Percentiles rank a stretch among this genome's conserved stretches.
Conservation (phyloP, 2,888 invertebrate species). For the Palloptera scutellata region DNA sequence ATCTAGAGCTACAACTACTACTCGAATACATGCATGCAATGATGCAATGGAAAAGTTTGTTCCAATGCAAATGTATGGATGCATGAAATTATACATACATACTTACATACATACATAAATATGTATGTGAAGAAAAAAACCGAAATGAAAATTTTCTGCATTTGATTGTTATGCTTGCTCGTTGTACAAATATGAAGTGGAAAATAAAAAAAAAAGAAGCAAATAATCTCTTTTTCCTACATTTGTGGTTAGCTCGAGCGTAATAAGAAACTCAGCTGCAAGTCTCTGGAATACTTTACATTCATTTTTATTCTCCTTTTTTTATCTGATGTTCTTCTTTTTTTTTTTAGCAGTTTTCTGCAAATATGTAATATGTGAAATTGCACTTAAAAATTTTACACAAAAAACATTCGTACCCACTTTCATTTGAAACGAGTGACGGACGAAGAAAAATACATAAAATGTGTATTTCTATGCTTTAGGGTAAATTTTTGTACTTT, state of each 20-base stretch:
- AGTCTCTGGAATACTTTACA: not conserved
- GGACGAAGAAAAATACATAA: not conserved
- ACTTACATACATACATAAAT: not conserved
- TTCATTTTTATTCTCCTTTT: no score
- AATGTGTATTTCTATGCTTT: not conserved
- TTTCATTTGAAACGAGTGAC: not conserved
- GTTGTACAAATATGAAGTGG: slow-evolving; percentile 23
- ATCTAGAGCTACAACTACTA: no score
- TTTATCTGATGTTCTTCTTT: no score
- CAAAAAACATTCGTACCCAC: no score
- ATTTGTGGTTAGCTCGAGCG: not conserved
- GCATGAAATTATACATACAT: not conserved
- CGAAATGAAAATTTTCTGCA: slow-evolving; percentile 33
- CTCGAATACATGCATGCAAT: no score
- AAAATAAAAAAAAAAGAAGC: not conserved
- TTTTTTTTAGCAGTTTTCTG: slow-evolving; percentile 15
- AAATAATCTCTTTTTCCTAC: not conserved
- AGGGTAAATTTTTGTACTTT: not conserved
- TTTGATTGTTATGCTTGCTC: slow-evolving; percentile 28
- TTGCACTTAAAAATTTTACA: slow-evolving; percentile 17
- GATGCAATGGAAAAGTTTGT: no score
- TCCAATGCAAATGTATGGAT: no score
- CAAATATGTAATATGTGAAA: slow-evolving; percentile 27
- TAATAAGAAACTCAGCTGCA: slow-evolving; percentile 5
- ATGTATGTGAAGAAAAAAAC: not conserved